Conservation (phyloP, 2,797 vertebrate species). For the Cacajao melanocephalus region DNA sequence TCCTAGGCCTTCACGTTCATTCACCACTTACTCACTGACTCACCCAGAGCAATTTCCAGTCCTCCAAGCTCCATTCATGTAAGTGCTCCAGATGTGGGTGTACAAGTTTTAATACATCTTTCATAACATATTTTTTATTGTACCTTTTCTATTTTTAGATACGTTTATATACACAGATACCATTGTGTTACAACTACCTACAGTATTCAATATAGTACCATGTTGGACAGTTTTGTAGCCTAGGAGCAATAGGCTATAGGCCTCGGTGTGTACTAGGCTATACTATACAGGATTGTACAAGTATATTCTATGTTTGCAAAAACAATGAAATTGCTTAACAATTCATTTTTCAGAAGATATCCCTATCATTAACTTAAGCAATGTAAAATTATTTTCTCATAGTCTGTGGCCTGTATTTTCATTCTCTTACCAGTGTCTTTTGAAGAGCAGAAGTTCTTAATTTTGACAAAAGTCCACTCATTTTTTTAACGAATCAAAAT, state of each 20-base stretch:
- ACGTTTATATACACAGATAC: neutral
- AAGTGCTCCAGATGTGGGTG: neutral
- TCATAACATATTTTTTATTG: neutral
- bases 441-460: constrained; percentile 10
- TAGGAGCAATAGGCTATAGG: neutral
- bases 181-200: neutral
- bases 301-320: neutral
- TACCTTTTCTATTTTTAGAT: neutral
- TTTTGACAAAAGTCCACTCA: neutral
- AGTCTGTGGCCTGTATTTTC: neutral
- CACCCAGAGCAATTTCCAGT: neutral
- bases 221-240: neutral
- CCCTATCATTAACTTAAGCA: neutral
- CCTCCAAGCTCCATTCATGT: neutral
- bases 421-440: neutral
- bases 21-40: neutral
- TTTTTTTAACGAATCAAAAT: neutral
- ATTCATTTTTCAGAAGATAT: neutral
- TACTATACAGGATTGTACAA: neutral
- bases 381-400: neutral
- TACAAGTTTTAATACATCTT: neutral
- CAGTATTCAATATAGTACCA: neutral
- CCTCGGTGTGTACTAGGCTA: neutral
- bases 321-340: neutral
- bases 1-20: neutral